Evolutionary conservation across 2,113 vertebrate genomes (phyloP).

Genomic region (Bagarius yarrelli): DNA sequence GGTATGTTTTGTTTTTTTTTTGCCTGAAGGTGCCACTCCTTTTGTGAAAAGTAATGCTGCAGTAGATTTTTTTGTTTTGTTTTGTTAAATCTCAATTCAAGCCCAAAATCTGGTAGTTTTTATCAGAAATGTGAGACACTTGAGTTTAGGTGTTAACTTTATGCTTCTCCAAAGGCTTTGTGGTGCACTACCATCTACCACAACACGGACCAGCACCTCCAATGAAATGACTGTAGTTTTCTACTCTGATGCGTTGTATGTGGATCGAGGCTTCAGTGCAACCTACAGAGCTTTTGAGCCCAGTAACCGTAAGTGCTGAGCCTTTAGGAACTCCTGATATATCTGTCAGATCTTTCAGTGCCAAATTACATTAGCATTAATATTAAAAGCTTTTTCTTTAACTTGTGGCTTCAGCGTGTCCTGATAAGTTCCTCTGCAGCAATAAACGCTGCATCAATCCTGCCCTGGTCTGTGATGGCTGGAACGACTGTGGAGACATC

Average conservation of each 20-base stretch:
- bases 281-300: slow-evolving; percentile 76
- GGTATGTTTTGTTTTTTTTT: not conserved
- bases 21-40: not conserved
- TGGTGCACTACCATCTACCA: slow-evolving; percentile 62
- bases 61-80: not conserved
- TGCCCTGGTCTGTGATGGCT: slow-evolving; percentile 82
- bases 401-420: slow-evolving; percentile 77
- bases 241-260: slow-evolving; percentile 78
- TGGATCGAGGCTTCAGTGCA: slow-evolving; percentile 82
- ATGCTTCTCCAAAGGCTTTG: slow-evolving; percentile 73
- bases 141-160: not conserved
- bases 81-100: not conserved
- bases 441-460: slow-evolving; percentile 75
- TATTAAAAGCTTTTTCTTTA: not conserved
- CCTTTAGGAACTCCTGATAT: no score
- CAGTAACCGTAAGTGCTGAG: slow-evolving; percentile 78
- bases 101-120: not conserved
- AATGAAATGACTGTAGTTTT: slow-evolving; percentile 77
- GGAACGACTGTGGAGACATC: slow-evolving; percentile 86
- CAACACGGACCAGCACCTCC: slow-evolving; percentile 68
- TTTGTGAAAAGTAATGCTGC: not conserved
- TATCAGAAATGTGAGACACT: not conserved
- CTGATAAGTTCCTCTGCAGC: slow-evolving; percentile 77
- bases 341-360: not conserved
- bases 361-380: not conserved